phyloP scores from a whole-genome alignment of 2,113 vertebrate species.

The Chloropsis hardwickii region DNA sequence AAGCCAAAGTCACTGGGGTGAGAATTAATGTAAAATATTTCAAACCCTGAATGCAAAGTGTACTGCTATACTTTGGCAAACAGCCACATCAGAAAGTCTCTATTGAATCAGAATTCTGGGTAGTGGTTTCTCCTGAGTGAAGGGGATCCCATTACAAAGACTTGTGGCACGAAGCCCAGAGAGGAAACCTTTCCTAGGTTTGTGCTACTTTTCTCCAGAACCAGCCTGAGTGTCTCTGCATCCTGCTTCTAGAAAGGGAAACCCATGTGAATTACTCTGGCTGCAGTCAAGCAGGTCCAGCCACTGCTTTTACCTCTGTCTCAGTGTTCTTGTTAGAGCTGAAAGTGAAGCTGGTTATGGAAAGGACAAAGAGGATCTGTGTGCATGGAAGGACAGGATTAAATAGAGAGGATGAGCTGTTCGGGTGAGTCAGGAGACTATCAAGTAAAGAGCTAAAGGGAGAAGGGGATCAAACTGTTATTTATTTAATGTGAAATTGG shows the following conservation, averaged over 20 bases:
- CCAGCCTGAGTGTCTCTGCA: not conserved
- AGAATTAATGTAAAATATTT: conserved; percentile 10
- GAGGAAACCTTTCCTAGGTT: not conserved
- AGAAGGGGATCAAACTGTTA: not conserved
- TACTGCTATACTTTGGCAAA: not conserved
- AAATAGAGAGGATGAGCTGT: not conserved
- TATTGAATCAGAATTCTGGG: not conserved
- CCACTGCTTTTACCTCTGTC: not conserved
- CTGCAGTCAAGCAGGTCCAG: not conserved
- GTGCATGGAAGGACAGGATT: not conserved
- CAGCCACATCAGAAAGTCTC: not conserved
- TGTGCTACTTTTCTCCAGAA: not conserved
- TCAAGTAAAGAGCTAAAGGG: not conserved
- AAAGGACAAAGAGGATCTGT: not conserved
- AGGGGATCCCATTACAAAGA: not conserved
- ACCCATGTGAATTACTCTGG: not conserved
- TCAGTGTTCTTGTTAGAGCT: not conserved
- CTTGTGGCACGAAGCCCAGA: not conserved
- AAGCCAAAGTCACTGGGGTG: conserved; percentile 15
- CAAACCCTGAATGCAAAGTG: not conserved
- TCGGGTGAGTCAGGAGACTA: not conserved
- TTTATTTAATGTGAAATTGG: not conserved
- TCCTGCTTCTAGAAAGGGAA: not conserved
- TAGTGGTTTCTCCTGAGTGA: not conserved
- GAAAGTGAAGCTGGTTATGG: not conserved